phyloP scores from a whole-genome alignment of 2,888 invertebrate species.

The Malacosoma neustria region DNA sequence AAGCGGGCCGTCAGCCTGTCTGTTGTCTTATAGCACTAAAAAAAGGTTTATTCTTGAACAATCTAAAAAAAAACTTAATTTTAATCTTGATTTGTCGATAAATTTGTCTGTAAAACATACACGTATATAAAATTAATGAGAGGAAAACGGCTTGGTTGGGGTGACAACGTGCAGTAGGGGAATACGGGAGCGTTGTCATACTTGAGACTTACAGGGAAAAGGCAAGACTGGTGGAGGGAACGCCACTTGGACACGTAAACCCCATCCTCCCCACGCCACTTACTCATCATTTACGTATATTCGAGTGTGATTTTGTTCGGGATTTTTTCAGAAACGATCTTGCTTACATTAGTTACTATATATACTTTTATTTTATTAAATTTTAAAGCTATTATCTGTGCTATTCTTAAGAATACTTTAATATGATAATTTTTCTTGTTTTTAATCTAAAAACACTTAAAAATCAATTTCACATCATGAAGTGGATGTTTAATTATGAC shows the following conservation, averaged over 20 bases:
- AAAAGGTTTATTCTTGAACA: too few relatives aligned
- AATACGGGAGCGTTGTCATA: conserved; percentile 45
- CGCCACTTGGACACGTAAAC: conserved; percentile 62
- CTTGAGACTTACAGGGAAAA: conserved; percentile 53
- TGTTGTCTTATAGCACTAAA: too few relatives aligned
- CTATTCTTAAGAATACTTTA: conserved; percentile 44
- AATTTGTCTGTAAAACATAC: too few relatives aligned
- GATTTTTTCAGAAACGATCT: conserved; percentile 45
- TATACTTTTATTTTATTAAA: conserved; percentile 55
- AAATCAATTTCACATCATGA: conserved; percentile 15
- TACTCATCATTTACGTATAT: conserved; percentile 68
- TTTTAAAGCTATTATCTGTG: conserved; percentile 55
- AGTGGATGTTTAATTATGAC: conserved; percentile 11
- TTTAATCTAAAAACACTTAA: conserved; percentile 29
- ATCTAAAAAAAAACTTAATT: too few relatives aligned
- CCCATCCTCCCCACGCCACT: conserved; percentile 40
- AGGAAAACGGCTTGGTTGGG: conserved; percentile 32
- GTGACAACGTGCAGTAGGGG: conserved; percentile 34
- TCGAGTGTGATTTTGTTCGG: conserved; percentile 67
- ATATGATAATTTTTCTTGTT: conserved; percentile 34
- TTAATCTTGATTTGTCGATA: too few relatives aligned
- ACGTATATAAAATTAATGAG: conserved; percentile 29
- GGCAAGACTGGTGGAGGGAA: conserved; percentile 28
- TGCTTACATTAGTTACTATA: conserved; percentile 60
- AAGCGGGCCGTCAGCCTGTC: too few relatives aligned